Base-by-base conservation (phyloP, 2,888 invertebrate genomes). In the Tachina lurida region DNA sequence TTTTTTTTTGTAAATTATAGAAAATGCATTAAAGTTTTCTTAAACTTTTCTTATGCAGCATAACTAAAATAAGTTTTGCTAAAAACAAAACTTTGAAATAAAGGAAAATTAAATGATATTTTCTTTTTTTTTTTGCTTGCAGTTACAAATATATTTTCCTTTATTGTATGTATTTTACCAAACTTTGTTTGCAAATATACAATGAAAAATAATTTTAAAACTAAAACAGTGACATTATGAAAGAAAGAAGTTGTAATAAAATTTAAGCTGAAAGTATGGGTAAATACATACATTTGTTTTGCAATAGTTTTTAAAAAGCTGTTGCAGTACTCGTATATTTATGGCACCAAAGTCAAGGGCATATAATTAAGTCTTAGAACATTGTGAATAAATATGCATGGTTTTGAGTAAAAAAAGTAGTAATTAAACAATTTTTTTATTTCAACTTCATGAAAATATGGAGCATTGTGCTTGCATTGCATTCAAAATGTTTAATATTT, bases 61-160 rank as follows among this genome's bases (percentile, higher is more conserved):
- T 47, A 31, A 7, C 31, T 31, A 52, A 65, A 67, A 60, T 19
- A 80, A 58, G 22, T 73, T 73, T 73, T 73, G 54, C 17, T 15
- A 31, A 63, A 80, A 74, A 74, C 73, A 74, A 65, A 80, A 80
- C 65, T 80, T 80, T 74, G 73, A 49, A 65, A 67, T 74, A 58
- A 80, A 80, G 65, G 47, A 80, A 80, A 80, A 80, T 80, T 73
- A 80, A 80, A 74, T 73, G 65, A 49, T 19, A 60, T 49, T 58
- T 58, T 70, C 43, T 49, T 58, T 70, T 67, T 58, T 80, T 43
- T 80, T 58, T 49, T 31, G n/a, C 63, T 22, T 80, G 58, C 58
- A 65, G 73, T 19, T 41, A 49, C 13, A 54, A 70, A 62, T 43
- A 60, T 22, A 77, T 56, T 15, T 71, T 65, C 15, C 22, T 58